These are phyloP conservation scores for Piprites chloris DNA, from an alignment of 2,113 vertebrate species.

Conservation along the genomic window DNA sequence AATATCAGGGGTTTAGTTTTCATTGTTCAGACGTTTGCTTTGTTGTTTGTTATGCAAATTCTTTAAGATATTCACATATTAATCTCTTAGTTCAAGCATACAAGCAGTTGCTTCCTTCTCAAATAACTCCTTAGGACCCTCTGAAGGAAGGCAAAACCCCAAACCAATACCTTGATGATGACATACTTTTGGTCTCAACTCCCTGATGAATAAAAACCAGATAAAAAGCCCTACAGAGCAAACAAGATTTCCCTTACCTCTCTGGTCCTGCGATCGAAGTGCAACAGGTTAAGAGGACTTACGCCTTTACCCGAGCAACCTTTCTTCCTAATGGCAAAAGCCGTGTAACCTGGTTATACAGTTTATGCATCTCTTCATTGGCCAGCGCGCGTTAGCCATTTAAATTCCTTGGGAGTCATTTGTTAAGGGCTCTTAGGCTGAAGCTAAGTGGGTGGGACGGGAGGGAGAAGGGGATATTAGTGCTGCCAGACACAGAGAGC, in stretches of 20 bases:
- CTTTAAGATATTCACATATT: neutral
- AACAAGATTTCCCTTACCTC: slow-evolving; percentile 75
- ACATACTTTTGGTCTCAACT: neutral
- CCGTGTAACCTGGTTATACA: slow-evolving; percentile 39
- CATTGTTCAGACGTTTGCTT: neutral
- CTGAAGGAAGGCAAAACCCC: neutral
- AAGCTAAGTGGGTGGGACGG: slow-evolving; percentile 67
- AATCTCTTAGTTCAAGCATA: neutral
- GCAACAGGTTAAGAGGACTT: slow-evolving; percentile 52
- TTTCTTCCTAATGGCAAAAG: slow-evolving; percentile 65
- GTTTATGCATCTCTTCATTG: slow-evolving; percentile 70
- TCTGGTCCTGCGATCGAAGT: slow-evolving; percentile 21
- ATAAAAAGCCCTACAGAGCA: slow-evolving; percentile 15
- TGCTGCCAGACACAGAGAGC: slow-evolving; percentile 32
- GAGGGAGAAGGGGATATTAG: slow-evolving; percentile 53
- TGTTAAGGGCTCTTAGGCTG: slow-evolving; percentile 73
- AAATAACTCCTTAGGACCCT: neutral
- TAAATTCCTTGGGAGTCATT: slow-evolving; percentile 79
- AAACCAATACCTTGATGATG: neutral
- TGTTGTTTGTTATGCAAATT: neutral
- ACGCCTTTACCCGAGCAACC: slow-evolving; percentile 58
- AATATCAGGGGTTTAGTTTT: neutral
- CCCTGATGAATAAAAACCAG: slow-evolving; percentile 21
- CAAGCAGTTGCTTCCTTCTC: neutral
- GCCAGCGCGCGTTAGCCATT: slow-evolving; percentile 69